Evolutionary conservation across 2,113 vertebrate genomes (phyloP).

Genomic region (Gulo gulo): DNA sequence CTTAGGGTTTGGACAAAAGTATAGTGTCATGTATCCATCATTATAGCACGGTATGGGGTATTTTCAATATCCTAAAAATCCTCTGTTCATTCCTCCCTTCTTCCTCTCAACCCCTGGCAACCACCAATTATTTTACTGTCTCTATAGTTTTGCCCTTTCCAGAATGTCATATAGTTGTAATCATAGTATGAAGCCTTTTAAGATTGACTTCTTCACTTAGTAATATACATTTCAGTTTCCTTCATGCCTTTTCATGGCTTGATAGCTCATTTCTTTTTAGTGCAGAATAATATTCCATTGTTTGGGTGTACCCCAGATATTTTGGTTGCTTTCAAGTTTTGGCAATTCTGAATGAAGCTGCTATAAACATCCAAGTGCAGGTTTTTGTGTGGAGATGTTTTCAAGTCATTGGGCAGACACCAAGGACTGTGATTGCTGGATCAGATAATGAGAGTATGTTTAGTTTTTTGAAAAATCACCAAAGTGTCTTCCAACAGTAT

Average conservation of each 20-base stretch:
- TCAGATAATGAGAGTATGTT: not conserved
- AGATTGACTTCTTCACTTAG: not conserved
- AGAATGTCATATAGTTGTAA: not conserved
- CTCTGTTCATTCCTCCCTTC: not conserved
- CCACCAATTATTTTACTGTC: not conserved
- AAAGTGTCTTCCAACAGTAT: not conserved
- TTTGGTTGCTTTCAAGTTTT: not conserved
- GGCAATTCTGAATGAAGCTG: not conserved
- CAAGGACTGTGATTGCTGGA: not conserved
- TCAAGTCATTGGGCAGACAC: not conserved
- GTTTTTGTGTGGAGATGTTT: not conserved
- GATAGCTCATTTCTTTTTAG: not conserved
- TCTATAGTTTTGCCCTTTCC: not conserved
- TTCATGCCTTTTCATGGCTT: not conserved
- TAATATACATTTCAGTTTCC: not conserved
- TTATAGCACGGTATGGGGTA: not conserved
- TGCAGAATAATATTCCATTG: not conserved
- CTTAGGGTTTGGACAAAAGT: not conserved
- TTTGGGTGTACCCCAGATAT: not conserved
- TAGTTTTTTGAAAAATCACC: not conserved
- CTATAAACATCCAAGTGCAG: not conserved
- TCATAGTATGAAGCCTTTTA: not conserved
- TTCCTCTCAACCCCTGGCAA: not conserved
- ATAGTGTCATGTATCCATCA: not conserved
- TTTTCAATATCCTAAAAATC: not conserved